These are phyloP conservation scores for Gavia stellata DNA, from an alignment of 2,113 vertebrate genomes.

Conservation along the genomic window DNA sequence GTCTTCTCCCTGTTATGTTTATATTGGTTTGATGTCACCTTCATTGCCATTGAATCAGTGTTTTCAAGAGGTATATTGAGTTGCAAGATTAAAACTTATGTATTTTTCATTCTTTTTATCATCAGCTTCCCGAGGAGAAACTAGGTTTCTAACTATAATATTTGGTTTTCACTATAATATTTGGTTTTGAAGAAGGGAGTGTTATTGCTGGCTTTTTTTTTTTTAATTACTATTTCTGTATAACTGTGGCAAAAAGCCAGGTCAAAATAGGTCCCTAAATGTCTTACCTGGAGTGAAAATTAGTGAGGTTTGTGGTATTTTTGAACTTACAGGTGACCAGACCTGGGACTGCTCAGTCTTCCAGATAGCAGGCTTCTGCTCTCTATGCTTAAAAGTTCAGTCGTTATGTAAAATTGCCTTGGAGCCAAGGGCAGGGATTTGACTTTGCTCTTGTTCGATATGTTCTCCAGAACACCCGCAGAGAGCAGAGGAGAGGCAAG, in stretches of 20 bases:
- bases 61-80: background rate
- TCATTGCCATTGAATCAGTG: slow-evolving; percentile 22
- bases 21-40: slow-evolving; percentile 8
- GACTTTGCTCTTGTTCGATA: background rate
- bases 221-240: background rate
- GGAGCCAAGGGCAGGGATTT: background rate
- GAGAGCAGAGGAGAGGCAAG: background rate
- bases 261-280: background rate
- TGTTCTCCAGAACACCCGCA: background rate
- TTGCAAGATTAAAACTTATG: background rate
- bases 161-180: background rate
- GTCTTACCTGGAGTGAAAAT: background rate
- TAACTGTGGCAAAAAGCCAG: background rate
- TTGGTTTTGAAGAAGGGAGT: background rate
- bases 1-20: background rate
- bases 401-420: background rate
- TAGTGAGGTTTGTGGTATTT: background rate
- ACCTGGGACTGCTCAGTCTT: background rate
- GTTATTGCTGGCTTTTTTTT: background rate
- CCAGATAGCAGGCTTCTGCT: background rate
- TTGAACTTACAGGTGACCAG: background rate
- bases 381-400: background rate
- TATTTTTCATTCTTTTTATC: background rate
- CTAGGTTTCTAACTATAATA: background rate
- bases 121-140: background rate